A percentile compares a stretch with the other conserved stretches of the same genome.
Evolutionary conservation across 2,113 vertebrate species (phyloP).

Genomic region (Xiphophorus hellerii): DNA sequence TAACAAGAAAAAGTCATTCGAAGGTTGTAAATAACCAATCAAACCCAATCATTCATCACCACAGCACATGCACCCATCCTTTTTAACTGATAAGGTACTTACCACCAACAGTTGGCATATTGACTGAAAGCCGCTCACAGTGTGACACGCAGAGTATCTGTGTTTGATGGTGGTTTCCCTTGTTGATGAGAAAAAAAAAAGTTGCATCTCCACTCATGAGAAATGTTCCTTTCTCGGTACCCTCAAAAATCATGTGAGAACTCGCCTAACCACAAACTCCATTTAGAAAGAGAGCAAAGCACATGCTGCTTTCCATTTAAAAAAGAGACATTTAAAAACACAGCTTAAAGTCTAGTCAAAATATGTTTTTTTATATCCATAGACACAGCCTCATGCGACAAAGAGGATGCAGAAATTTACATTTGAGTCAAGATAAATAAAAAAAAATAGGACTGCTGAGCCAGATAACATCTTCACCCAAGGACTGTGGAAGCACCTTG

Average conservation of each 20-base stretch:
- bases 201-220: not conserved
- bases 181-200: slow-evolving; percentile 9
- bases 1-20: not conserved
- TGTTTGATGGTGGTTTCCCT: slow-evolving; percentile 56
- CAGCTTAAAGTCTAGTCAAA: not conserved
- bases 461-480: not conserved
- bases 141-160: not conserved
- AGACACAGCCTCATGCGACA: not conserved
- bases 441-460: not conserved
- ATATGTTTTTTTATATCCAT: not conserved
- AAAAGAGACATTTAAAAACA: not conserved
- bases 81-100: slow-evolving; percentile 40
- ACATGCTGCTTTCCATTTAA: not conserved
- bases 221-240: not conserved
- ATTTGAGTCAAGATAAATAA: not conserved
- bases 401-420: not conserved
- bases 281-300: not conserved
- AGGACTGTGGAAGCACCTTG: not conserved
- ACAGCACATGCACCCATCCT: not conserved
- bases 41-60: not conserved
- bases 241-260: slow-evolving; percentile 19
- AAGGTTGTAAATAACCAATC: not conserved
- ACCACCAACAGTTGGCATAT: slow-evolving; percentile 59
- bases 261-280: slow-evolving; percentile 12
- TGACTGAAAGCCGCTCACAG: slow-evolving; percentile 9